Evolutionary conservation across 2,113 vertebrate genomes (phyloP).

Genomic region (Misgurnus anguillicaudatus): DNA sequence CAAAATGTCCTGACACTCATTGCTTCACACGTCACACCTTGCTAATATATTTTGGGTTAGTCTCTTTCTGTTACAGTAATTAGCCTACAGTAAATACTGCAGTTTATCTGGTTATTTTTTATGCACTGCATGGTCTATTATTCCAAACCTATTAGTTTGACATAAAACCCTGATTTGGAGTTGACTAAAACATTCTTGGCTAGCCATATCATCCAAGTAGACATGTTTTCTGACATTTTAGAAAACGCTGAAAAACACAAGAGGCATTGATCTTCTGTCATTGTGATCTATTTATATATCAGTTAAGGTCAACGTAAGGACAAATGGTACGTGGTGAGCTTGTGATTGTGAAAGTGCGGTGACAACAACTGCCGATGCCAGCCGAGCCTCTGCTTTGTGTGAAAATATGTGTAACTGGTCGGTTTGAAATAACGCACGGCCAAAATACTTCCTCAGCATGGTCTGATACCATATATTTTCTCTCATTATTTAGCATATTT

Average conservation of each 20-base stretch:
- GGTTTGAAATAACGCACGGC: slow-evolving; percentile 32
- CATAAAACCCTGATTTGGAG: slow-evolving; percentile 9
- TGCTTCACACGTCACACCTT: too few relatives aligned
- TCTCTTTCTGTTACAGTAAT: too few relatives aligned
- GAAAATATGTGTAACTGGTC: slow-evolving; percentile 40
- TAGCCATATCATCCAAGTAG: slow-evolving; percentile 6
- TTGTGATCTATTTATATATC: slow-evolving; percentile 31
- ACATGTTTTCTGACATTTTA: slow-evolving; percentile 33
- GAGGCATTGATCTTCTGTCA: slow-evolving; percentile 46
- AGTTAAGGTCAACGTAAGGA: slow-evolving; percentile 32
- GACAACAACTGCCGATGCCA: slow-evolving; percentile 5
- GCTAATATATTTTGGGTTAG: too few relatives aligned
- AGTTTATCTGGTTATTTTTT: too few relatives aligned
- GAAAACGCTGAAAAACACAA: slow-evolving; percentile 32
- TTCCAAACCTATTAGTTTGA: background rate
- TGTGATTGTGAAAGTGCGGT: slow-evolving; percentile 10
- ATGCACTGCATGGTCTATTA: too few relatives aligned
- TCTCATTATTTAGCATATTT: slow-evolving; percentile 43
- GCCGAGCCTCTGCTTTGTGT: slow-evolving; percentile 32
- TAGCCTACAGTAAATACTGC: too few relatives aligned
- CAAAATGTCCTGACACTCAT: too few relatives aligned
- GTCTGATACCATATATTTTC: background rate
- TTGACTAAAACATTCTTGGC: slow-evolving; percentile 23
- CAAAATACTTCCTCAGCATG: slow-evolving; percentile 39
- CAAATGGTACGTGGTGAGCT: slow-evolving; percentile 36